Base-by-base conservation (phyloP, 2,797 vertebrate species). In the Phrynocephalus guinanensis region DNA sequence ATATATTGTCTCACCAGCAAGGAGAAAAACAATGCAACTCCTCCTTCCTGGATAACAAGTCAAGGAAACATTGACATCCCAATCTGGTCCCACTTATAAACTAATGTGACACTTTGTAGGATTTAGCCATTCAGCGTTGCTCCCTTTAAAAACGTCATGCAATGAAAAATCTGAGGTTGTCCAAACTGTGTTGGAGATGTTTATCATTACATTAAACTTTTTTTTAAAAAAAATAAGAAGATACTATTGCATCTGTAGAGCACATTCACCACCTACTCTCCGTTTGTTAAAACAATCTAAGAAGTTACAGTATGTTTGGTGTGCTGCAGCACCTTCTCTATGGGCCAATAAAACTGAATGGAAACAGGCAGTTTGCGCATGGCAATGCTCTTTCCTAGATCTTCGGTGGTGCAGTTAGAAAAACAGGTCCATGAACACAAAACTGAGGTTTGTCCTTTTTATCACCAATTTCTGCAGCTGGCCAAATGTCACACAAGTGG, bases 331-430 rank as follows among this genome's bases (percentile, higher is more conserved):
- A 87, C 86, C 82, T 90, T 86, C 93, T 93, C 93, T 82, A 63
- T 76, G 85, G 94, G 91, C 87, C 92, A 88, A 94, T 94, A 95
- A 96, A 95, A 87, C 26, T 77, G 87, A 92, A 87, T 78, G 82
- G 87, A 92, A 94, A 90, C 52, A 93, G 87, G 82, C 83, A 93
- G 70, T 28, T 2, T 90, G 90, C 87, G 92, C 75, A 38, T 90
- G 33, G 89, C 89, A 73, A 94, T 90, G 91, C 86, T 92, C 86
- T 79, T 91, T 84, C 78, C 72, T 75, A 85, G 6, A 0, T 84
- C 87, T 91, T 91, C 79, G 52, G 91, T 13, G 20, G 91, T 13
- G 20, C 87, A 91, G 83, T 89, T 93, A 93, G 83, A 90, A 90
- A 93, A 94, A 89, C 83, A 93, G 93, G 91, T 71, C 2, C 84